Percentiles rank a stretch among this genome's conserved stretches.
Evolutionary conservation across 2,113 vertebrate genomes (phyloP).

Genomic region (Rhinogobius similis): DNA sequence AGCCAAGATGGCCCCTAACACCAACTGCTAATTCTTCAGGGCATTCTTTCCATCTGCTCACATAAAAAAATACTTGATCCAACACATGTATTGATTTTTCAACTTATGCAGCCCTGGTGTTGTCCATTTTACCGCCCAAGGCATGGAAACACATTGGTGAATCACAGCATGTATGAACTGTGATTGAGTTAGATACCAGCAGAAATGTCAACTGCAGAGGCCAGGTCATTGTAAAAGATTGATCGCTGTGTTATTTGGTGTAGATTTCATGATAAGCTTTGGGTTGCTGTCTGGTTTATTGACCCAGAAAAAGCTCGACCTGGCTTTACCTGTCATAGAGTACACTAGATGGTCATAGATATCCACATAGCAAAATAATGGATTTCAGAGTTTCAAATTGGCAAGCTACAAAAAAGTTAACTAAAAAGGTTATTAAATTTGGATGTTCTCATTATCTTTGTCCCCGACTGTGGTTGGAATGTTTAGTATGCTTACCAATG

Average conservation of each 20-base stretch:
- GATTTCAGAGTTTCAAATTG: too few relatives aligned
- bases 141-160: neutral
- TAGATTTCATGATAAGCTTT: neutral
- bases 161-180: neutral
- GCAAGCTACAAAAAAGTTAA: too few relatives aligned
- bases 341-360: neutral
- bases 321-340: neutral
- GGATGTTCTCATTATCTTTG: neutral
- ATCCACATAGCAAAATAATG: neutral
- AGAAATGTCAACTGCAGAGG: slow-evolving; percentile 3
- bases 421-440: too few relatives aligned
- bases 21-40: slow-evolving; percentile 26
- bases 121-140: neutral
- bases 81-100: slow-evolving; percentile 8
- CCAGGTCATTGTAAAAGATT: neutral
- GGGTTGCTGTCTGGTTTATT: neutral
- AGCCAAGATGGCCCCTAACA: slow-evolving; percentile 25
- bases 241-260: neutral
- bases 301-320: neutral
- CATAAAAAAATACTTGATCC: neutral
- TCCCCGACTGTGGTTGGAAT: neutral
- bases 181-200: neutral
- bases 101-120: neutral
- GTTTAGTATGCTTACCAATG: neutral
- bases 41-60: slow-evolving; percentile 40